Percentiles rank a stretch among this genome's conserved stretches.
These are phyloP conservation scores for Oplegnathus fasciatus DNA, from an alignment of 2,113 vertebrate genomes.

Conservation along the genomic window DNA sequence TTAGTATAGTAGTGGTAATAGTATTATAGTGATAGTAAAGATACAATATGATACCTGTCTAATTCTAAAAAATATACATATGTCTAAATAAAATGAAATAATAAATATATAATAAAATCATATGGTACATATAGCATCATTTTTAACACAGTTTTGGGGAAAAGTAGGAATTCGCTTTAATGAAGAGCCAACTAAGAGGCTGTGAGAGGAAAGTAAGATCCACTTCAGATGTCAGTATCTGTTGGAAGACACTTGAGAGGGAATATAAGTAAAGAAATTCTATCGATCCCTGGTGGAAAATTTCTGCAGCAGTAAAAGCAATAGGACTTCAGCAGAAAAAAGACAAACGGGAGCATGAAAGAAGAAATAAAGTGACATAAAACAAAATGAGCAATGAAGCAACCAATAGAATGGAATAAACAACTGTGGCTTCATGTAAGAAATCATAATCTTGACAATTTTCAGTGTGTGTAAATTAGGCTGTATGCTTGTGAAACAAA, in stretches of 20 bases:
- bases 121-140: not conserved
- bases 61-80: not conserved
- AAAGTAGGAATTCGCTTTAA: constrained; percentile 23
- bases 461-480: not conserved
- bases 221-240: constrained; percentile 27
- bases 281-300: constrained; percentile 47
- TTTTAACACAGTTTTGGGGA: not conserved
- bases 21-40: not conserved
- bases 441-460: not conserved
- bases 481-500: not conserved
- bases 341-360: constrained; percentile 17
- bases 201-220: constrained; percentile 3
- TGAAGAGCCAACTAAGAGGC: not conserved
- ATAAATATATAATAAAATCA: not conserved
- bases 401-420: not conserved
- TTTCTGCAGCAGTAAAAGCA: constrained; percentile 26
- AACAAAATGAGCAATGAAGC: not conserved
- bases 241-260: constrained; percentile 24
- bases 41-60: not conserved
- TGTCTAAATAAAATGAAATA: not conserved
- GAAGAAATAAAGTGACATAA: constrained; percentile 10
- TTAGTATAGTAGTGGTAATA: not conserved
- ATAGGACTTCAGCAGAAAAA: constrained; percentile 23
- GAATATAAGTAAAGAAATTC: constrained; percentile 30
- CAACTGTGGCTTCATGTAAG: not conserved